Percentiles rank a stretch among this genome's conserved stretches.
phyloP scores from a whole-genome alignment of 2,888 invertebrate genomes.

The Cerceris rybyensis region DNA sequence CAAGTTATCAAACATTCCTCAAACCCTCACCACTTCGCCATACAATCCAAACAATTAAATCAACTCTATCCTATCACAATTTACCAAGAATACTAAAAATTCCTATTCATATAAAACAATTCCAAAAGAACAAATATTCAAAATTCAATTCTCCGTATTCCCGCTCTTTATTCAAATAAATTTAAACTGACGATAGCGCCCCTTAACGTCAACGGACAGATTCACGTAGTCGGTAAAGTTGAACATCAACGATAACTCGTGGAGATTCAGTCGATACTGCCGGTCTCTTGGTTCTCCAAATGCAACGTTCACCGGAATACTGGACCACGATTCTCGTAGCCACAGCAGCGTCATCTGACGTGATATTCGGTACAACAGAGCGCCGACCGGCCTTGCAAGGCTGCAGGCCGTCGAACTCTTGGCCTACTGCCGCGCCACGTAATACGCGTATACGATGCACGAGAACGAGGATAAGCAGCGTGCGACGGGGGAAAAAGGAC shows the following conservation, averaged over 20 bases:
- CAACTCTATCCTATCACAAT: too few relatives aligned
- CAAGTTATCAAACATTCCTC: too few relatives aligned
- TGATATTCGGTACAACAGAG: conserved; percentile 41
- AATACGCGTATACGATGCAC: conserved; percentile 61
- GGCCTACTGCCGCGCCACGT: conserved; percentile 75
- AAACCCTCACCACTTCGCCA: too few relatives aligned
- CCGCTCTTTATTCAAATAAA: background rate
- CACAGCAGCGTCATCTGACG: conserved; percentile 57
- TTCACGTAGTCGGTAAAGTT: conserved; percentile 60
- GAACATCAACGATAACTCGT: conserved; percentile 51
- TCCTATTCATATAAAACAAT: too few relatives aligned
- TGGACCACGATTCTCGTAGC: conserved; percentile 21
- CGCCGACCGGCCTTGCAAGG: conserved; percentile 78
- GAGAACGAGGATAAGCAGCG: conserved; percentile 61
- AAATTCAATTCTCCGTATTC: background rate
- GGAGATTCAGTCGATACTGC: conserved; percentile 63
- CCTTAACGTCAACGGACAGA: background rate
- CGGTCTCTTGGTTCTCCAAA: conserved; percentile 40
- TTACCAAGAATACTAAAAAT: too few relatives aligned
- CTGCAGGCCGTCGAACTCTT: conserved; percentile 80
- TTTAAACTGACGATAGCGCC: conserved; percentile 13
- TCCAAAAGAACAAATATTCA: background rate
- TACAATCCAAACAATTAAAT: too few relatives aligned
- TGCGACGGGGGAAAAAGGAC: conserved; percentile 50
- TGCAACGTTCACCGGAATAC: conserved; percentile 9